phyloP scores from a whole-genome alignment of 2,113 vertebrate species.

The Dicentrarchus labrax region DNA sequence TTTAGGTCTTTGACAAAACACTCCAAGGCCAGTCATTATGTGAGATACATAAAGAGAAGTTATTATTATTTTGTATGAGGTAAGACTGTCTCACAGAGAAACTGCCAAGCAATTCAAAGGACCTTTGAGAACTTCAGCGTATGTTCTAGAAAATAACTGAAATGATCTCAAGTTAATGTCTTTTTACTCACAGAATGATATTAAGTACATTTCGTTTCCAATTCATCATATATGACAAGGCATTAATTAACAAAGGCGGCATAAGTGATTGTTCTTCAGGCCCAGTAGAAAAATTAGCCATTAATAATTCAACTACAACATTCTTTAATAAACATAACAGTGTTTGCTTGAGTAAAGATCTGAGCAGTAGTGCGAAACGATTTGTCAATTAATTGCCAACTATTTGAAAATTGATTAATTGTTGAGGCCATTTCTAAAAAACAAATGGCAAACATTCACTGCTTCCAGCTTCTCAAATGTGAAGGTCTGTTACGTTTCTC shows the following conservation, averaged over 20 bases:
- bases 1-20: not conserved
- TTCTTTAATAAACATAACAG: too few species aligned
- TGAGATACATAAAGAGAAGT: not conserved
- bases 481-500: not conserved
- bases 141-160: not conserved
- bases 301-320: too few species aligned
- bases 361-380: not conserved
- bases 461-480: not conserved
- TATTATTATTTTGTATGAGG: not conserved
- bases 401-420: not conserved
- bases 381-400: not conserved
- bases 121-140: not conserved
- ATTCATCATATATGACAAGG: constrained; percentile 15
- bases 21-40: not conserved
- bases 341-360: too few species aligned
- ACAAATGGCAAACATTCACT: not conserved
- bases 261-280: not conserved
- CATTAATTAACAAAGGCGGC: not conserved
- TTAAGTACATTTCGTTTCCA: not conserved
- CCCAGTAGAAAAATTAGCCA: constrained; percentile 23
- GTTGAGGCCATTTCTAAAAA: too few species aligned
- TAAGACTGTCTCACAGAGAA: not conserved
- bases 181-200: not conserved
- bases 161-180: not conserved
- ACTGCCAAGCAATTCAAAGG: not conserved